phyloP scores from a whole-genome alignment of 2,113 vertebrate species.

The Pyxicephalus adspersus region DNA sequence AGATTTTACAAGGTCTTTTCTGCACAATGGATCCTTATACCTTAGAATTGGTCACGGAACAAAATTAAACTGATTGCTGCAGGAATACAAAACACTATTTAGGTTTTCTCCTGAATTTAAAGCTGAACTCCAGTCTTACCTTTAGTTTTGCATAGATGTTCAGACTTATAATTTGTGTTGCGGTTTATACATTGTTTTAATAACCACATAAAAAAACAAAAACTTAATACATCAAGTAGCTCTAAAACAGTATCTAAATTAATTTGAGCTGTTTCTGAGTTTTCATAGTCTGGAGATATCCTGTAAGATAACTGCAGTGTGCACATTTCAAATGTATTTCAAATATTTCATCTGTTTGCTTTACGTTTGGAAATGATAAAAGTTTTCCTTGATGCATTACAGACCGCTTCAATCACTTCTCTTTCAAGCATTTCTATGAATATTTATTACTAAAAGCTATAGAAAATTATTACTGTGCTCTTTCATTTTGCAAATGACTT shows the following conservation, averaged over 20 bases:
- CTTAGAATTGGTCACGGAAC: too few species aligned
- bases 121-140: too few species aligned
- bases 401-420: not conserved
- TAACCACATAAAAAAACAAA: not conserved
- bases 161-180: too few species aligned
- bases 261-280: not conserved
- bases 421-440: constrained; percentile 11
- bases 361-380: constrained; percentile 2
- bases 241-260: constrained; percentile 10
- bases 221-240: not conserved
- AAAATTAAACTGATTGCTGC: too few species aligned
- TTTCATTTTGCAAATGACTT: not conserved
- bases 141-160: too few species aligned
- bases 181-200: too few species aligned
- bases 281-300: not conserved
- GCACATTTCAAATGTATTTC: not conserved
- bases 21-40: too few species aligned
- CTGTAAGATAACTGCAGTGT: not conserved
- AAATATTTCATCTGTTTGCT: not conserved
- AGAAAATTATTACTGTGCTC: not conserved
- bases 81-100: too few species aligned
- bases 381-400: constrained; percentile 10
- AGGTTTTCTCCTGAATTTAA: too few species aligned
- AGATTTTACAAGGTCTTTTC: too few species aligned
- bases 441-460: constrained; percentile 2